These are phyloP conservation scores for Nettapus auritus DNA, from an alignment of 2,113 vertebrate species.

Conservation along the genomic window DNA sequence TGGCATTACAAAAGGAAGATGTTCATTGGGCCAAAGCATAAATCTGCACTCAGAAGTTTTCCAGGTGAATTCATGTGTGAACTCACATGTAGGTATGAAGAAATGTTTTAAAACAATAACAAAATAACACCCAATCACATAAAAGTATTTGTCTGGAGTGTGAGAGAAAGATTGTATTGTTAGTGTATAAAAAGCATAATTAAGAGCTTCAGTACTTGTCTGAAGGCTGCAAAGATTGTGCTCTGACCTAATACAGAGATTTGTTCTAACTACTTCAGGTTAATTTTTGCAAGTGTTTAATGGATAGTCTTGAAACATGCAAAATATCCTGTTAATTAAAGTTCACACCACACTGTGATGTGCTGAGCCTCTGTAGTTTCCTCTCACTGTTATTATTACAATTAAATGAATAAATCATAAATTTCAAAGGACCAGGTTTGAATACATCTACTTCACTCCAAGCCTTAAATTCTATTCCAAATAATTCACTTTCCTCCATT, in stretches of 20 bases:
- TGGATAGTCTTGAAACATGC: background rate
- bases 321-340: background rate
- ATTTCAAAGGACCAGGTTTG: background rate
- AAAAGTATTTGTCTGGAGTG: background rate
- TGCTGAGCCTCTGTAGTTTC: background rate
- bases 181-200: background rate
- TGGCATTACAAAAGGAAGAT: background rate
- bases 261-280: background rate
- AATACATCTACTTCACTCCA: background rate
- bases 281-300: background rate
- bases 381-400: background rate
- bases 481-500: constrained; percentile 24
- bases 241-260: background rate
- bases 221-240: background rate
- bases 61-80: background rate
- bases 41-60: background rate
- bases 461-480: constrained; percentile 18
- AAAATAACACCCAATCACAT: background rate
- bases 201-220: background rate
- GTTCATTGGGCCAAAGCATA: background rate
- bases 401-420: background rate
- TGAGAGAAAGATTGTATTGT: background rate
- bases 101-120: background rate
- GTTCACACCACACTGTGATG: background rate
- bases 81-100: background rate